Evolutionary conservation across 2,113 vertebrate genomes (phyloP), one percentile per base, ranked within the genome.

Genomic region (Cricetomys ansorgei): DNA sequence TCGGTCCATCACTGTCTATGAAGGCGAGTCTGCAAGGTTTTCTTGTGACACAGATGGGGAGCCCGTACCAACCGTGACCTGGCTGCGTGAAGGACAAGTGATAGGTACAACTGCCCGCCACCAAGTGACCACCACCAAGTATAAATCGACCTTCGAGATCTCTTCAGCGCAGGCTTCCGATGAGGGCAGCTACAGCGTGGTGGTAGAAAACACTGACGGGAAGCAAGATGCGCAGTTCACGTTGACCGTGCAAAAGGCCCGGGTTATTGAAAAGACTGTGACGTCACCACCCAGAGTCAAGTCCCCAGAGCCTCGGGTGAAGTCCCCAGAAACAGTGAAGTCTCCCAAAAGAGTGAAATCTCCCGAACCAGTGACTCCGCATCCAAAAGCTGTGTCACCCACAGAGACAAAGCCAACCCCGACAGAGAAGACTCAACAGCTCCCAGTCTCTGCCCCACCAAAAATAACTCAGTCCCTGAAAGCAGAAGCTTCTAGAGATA

Each of bases 11-110:
- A 99, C 98, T 0, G 99, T 99, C 81, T 98, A 98, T 23, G 99
- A 99, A 98, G 99, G 99, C 37, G 99, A 99, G n/a, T 97, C 97
- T 4, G 99, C 98, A 53, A 99, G 99, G 96, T 99, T 99, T 98
- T 98, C 98, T 62, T 99, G 99, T 81, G 99, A 99, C 0, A 98
- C 99, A n/a, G 99, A 99, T 91, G 99, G 99, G 23, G 99, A 99
- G 43, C 99, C 99, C n/a, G 98, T 98, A 89, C 99, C 99, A 76
- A 98, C 97, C 84, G 98, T 99, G 90, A 99, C 98, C n/a, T 99
- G 99, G 99, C 83, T 99, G 90, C 99, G 57, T 29, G 98, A 98
- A 92, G 98, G 99, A 96, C 97, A 98, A 94, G 88, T 93, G 29
- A 96, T 99, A 88, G 97, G 98, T 80, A 98, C 99, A 70, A 99